A percentile compares a stretch with the other conserved stretches of the same genome.
These are phyloP conservation scores for Protodeltote pygarga DNA, from an alignment of 2,888 invertebrate genomes.

Conservation along the genomic window DNA sequence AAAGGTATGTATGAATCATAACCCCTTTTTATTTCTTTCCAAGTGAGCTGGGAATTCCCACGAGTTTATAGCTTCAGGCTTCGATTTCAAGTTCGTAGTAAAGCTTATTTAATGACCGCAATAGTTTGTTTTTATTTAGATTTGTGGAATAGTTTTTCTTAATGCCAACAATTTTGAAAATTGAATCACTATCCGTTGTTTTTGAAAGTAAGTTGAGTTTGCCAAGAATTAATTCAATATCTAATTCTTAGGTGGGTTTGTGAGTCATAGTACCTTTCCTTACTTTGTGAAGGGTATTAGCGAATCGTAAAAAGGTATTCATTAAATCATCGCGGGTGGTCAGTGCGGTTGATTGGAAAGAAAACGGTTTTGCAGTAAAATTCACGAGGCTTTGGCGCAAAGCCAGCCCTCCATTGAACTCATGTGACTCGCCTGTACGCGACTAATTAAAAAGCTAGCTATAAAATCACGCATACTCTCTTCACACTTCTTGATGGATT, in stretches of 20 bases:
- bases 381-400: constrained; percentile 43
- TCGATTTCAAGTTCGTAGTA: constrained; percentile 61
- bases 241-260: no score
- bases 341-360: constrained; percentile 40
- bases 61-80: constrained; percentile 54
- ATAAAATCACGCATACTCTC: background rate
- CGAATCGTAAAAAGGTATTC: constrained; percentile 34
- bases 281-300: constrained; percentile 23
- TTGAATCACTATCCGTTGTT: background rate
- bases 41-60: constrained; percentile 63
- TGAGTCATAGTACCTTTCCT: constrained; percentile 11
- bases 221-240: background rate
- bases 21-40: constrained; percentile 56
- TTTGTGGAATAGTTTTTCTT: constrained; percentile 19
- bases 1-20: constrained; percentile 63
- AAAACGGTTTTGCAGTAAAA: constrained; percentile 56
- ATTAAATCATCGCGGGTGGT: constrained; percentile 42
- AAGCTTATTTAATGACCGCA: constrained; percentile 51
- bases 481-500: constrained; percentile 4
- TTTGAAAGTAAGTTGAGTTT: constrained; percentile 2
- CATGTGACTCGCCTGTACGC: constrained; percentile 13
- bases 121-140: constrained; percentile 35
- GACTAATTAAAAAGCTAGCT: constrained; percentile 25
- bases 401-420: constrained; percentile 38
- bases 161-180: constrained; percentile 10